Evolutionary conservation across 2,888 invertebrate genomes (phyloP), one percentile per base, ranked within the genome.

Genomic region (Venusia cambrica): DNA sequence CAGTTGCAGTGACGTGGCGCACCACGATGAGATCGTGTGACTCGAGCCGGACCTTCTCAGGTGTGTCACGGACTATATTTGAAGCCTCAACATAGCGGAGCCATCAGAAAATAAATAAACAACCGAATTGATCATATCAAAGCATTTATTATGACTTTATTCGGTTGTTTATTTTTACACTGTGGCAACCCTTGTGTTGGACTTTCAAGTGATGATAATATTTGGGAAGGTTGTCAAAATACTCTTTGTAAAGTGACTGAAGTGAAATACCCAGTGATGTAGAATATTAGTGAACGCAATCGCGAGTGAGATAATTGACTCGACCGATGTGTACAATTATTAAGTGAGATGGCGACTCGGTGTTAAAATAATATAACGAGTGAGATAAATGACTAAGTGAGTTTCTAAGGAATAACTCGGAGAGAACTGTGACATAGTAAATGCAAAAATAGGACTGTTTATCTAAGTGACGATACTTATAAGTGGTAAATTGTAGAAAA

Each of bases 1-100:
- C 68, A 88, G 88, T 72, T 87, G 87, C 84, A 79, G 87, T 53
- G 87, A 87, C 63, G 72, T 85, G 54, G 76, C 66, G 31, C 84
- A 84, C 41, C 84, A 84, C 52, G 87, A 87, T 57, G 87, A 87
- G 68, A 80, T 87, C 70, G 85, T 87, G 78, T 85, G 87, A 87
- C 83, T 81, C 61, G 75, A 75, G 80, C 87, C 84, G 73, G 87
- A 87, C 85, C 85, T 85, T 81, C 85, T 87, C 70, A 67, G 67
- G 73, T 77, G 77, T 58, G 70, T 81, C 51, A 73, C 77, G 60
- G 84, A 83, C 62, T 81, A 83, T 54, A 83, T 85, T 16, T 48
- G 32, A 50, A 44, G 38, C 35, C 20, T 15, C 28, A 5, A 10
- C 7, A 19, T 5, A 5, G 2, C n/a, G 1, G 10, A 18, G 11